Conservation (phyloP, 2,113 vertebrate species). For the Anser brachyrhynchus region DNA sequence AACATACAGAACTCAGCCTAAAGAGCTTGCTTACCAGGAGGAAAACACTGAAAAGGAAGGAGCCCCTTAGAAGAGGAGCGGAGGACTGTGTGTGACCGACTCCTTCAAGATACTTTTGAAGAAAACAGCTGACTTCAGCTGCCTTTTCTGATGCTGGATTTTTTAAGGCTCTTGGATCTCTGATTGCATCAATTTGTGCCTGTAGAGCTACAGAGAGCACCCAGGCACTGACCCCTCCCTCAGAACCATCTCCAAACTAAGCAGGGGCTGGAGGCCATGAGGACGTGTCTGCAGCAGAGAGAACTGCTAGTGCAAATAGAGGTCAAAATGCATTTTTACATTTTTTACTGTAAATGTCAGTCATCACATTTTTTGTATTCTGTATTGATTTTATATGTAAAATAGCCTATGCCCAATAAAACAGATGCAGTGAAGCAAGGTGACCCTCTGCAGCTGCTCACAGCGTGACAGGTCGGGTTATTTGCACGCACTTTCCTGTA, state of each 20-base stretch:
- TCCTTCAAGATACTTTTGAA: slow-evolving; percentile 26
- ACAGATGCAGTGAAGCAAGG: slow-evolving; percentile 55
- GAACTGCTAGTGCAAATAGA: background rate
- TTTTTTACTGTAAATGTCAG: slow-evolving; percentile 71
- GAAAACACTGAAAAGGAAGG: background rate
- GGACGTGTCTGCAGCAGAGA: background rate
- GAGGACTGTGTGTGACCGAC: background rate
- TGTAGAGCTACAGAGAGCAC: background rate
- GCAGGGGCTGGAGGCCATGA: background rate
- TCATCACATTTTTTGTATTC: slow-evolving; percentile 69
- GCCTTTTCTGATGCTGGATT: slow-evolving; percentile 31
- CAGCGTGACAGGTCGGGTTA: background rate
- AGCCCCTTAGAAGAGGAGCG: background rate
- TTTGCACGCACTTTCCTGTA: background rate
- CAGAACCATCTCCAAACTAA: background rate
- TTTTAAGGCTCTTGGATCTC: slow-evolving; percentile 44
- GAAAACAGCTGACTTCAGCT: slow-evolving; percentile 29
- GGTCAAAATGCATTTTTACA: slow-evolving; percentile 50
- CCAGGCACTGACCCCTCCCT: background rate
- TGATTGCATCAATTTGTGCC: background rate
- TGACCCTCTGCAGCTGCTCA: background rate
- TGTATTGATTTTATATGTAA: slow-evolving; percentile 73
- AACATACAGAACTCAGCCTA: background rate
- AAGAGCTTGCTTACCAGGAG: slow-evolving; percentile 5
- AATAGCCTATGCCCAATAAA: slow-evolving; percentile 68